Conservation (phyloP, 2,888 invertebrate species). For the Odontocolon sp. region DNA sequence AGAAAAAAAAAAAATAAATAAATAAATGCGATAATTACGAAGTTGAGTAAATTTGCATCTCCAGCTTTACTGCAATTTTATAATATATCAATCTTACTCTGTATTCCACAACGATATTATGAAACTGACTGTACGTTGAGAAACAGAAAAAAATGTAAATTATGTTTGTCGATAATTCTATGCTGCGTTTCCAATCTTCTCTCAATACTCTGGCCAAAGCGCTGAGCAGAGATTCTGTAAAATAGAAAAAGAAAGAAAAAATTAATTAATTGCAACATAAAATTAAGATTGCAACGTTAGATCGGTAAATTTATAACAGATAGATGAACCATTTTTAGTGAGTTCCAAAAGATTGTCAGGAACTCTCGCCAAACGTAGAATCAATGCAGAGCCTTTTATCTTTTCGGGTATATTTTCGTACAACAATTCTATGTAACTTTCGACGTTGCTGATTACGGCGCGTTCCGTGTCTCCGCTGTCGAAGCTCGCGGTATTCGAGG, state of each 20-base stretch:
- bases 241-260: conserved; percentile 53
- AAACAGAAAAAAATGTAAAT: conserved; percentile 98
- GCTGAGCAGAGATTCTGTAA: conserved; percentile 94
- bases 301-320: background rate
- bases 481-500: conserved; percentile 72
- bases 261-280: conserved; percentile 34
- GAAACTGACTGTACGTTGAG: conserved; percentile 97
- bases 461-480: conserved; percentile 82
- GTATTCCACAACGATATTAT: conserved; percentile 96
- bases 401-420: conserved; percentile 98
- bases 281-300: background rate
- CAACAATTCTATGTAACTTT: conserved; percentile 96
- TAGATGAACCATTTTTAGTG: conserved; percentile 91
- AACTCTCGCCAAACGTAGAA: conserved; percentile 95
- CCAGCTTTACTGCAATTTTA: too few relatives aligned
- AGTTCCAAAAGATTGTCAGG: conserved; percentile 97
- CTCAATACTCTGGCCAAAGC: conserved; percentile 96
- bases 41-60: background rate
- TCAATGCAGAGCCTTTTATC: conserved; percentile 94
- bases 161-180: conserved; percentile 97
- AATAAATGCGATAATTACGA: background rate
- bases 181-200: conserved; percentile 98
- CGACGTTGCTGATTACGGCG: conserved; percentile 91
- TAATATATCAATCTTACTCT: too few relatives aligned
- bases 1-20: background rate